phyloP scores from a whole-genome alignment of 2,888 invertebrate genomes.

The Polydesmus complanatus region DNA sequence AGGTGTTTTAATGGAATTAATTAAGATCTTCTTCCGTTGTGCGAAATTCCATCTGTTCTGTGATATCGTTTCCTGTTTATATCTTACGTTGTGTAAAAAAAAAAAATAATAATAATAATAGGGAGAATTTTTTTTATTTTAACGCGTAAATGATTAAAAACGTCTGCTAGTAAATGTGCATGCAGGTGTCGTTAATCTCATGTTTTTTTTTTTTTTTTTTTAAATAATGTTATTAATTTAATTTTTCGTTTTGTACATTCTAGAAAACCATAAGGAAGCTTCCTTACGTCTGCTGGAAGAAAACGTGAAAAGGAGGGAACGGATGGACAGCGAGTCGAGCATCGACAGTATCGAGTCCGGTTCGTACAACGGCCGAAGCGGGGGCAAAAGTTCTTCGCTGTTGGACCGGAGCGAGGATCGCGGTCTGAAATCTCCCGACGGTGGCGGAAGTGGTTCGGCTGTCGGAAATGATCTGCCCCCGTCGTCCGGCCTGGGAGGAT shows the following conservation, averaged over 20 bases:
- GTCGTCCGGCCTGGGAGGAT: constrained; percentile 22
- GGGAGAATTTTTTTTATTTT: too few relatives aligned
- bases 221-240: background rate
- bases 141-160: too few relatives aligned
- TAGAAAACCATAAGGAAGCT: constrained; percentile 14
- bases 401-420: constrained; percentile 5
- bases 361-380: constrained; percentile 1
- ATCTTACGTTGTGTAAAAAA: too few relatives aligned
- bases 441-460: constrained; percentile 22
- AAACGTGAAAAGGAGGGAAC: constrained; percentile 25
- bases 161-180: too few relatives aligned
- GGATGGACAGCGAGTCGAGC: constrained; percentile 28
- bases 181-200: too few relatives aligned
- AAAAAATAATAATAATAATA: too few relatives aligned
- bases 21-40: too few relatives aligned
- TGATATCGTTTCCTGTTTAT: too few relatives aligned
- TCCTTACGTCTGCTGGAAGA: constrained; percentile 19
- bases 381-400: constrained; percentile 4
- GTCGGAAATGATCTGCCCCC: constrained; percentile 21
- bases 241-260: background rate
- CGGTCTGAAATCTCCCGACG: constrained; percentile 13
- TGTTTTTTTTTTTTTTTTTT: background rate
- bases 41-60: too few relatives aligned
- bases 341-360: constrained; percentile 27
- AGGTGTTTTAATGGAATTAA: too few relatives aligned